Evolutionary conservation across 2,888 invertebrate genomes (phyloP), one percentile per base, ranked within the genome.

Genomic region (Anodontia alba): DNA sequence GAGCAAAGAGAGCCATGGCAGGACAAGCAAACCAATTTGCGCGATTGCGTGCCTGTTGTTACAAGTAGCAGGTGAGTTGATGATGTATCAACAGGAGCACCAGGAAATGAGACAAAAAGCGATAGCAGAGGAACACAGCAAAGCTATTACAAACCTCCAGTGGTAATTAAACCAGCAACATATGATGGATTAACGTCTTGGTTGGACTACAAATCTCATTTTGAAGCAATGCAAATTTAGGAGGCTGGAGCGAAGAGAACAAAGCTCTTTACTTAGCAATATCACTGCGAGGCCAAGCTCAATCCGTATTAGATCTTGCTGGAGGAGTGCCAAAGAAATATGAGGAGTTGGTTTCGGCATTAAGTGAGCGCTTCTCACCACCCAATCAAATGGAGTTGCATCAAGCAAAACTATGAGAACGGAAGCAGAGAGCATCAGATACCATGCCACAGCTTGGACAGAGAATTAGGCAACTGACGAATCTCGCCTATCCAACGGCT

Each of bases 311-410:
- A 26, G 57, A 20, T 3, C 5, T 57, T 26, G 29, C 57, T 26
- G 57, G 57, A 26, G 57, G 57, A 17, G 29, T 57, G 5, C 29
- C 57, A 57, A 57, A 57, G 57, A 23, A 57, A 17, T 29, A 29
- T 26, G 29, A 29, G 7, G 57, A 26, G 2, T 36, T 67, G 10
- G 23, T 67, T 23, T 36, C 36, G 12, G 36, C 36, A 7, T 38
- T 67, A n/a, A 38, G 23, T 67, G 67, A 67, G 67, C 36, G 67
- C 15, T 36, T 67, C 23, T 15, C 67, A n/a, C 67, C 67, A 36
- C 67, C 67, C n/a, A 67, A 67, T 38, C 36, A 67, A 26, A 62
- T 33, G 29, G 62, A 62, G 31, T 5, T 62, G 29, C 33, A 62
- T 26, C 15, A 36, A 38, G 67, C 38, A 67, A 33, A 67, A 20